These are phyloP conservation scores for Ophion ventricosus DNA, from an alignment of 2,888 invertebrate species.

Conservation along the genomic window DNA sequence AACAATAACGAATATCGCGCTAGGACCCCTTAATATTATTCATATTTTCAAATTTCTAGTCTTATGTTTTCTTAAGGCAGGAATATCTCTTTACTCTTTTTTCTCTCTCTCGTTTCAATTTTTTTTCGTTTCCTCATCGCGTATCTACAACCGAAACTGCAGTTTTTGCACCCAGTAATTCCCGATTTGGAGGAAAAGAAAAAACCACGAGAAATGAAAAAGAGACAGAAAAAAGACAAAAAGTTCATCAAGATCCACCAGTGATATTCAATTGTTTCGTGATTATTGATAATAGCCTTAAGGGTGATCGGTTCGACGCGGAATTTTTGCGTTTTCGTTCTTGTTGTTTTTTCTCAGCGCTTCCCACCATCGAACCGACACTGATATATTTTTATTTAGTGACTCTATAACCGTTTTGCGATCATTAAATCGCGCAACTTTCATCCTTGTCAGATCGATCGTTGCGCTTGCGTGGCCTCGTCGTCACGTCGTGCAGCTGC, in stretches of 20 bases:
- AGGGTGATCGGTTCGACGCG: neutral
- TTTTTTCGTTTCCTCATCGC: slow-evolving; percentile 37
- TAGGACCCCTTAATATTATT: slow-evolving; percentile 44
- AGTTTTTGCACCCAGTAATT: neutral
- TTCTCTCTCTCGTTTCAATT: slow-evolving; percentile 50
- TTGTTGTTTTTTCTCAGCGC: neutral
- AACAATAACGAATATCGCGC: neutral
- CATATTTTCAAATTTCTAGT: slow-evolving; percentile 77
- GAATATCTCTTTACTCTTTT: slow-evolving; percentile 78
- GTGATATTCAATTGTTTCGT: neutral
- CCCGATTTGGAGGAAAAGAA: neutral
- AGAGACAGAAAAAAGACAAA: slow-evolving; percentile 1
- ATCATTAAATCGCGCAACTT: neutral
- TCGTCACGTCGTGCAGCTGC: slow-evolving; percentile 72
- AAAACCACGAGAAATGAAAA: neutral
- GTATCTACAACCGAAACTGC: slow-evolving; percentile 66
- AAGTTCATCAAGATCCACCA: neutral
- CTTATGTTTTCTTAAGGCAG: slow-evolving; percentile 82
- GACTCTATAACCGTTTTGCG: slow-evolving; percentile 11
- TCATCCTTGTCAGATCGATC: slow-evolving; percentile 68
- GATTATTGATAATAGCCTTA: neutral
- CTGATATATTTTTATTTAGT: neutral
- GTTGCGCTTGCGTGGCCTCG: slow-evolving; percentile 72
- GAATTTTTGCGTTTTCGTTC: neutral
- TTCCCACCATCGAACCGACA: neutral